These are phyloP conservation scores for Dynastes grantii DNA, from an alignment of 2,888 invertebrate species.

Conservation along the genomic window DNA sequence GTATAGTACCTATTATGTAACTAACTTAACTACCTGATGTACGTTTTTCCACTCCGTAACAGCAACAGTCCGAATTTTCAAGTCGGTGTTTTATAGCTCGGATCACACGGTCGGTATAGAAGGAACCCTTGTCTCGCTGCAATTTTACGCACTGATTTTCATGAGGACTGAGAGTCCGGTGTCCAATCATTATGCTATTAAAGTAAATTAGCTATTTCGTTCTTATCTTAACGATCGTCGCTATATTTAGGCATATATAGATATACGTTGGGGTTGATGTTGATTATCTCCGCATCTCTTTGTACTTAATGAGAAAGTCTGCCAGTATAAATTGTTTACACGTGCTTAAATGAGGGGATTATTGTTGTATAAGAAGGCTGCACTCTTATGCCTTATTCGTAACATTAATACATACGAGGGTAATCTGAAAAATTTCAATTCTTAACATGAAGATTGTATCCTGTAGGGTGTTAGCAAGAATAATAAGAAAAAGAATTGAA, in stretches of 20 bases:
- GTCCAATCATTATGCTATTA: constrained; percentile 42
- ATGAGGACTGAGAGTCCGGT: constrained; percentile 34
- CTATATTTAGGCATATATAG: neutral
- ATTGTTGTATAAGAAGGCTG: neutral
- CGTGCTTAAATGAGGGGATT: constrained; percentile 18
- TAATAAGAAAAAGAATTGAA: too few relatives aligned
- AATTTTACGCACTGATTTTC: constrained; percentile 48
- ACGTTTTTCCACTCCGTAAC: neutral
- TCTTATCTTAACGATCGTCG: constrained; percentile 12
- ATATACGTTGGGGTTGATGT: too few relatives aligned
- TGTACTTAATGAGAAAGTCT: constrained; percentile 19
- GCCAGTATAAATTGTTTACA: constrained; percentile 31
- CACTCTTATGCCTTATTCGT: too few relatives aligned
- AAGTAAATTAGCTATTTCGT: constrained; percentile 41
- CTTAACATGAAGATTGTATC: too few relatives aligned
- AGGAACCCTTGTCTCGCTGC: constrained; percentile 11
- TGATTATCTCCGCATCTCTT: neutral
- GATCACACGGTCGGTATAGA: neutral
- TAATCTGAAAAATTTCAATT: too few relatives aligned
- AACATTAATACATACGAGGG: too few relatives aligned
- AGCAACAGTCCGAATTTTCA: constrained; percentile 4
- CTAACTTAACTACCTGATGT: neutral
- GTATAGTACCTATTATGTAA: constrained; percentile 1
- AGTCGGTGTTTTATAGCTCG: neutral
- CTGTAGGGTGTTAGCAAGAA: too few relatives aligned